A percentile compares a stretch with the other conserved stretches of the same genome.
These are phyloP conservation scores for Aptenodytes forsteri DNA, from an alignment of 2,113 vertebrate species.

Conservation along the genomic window DNA sequence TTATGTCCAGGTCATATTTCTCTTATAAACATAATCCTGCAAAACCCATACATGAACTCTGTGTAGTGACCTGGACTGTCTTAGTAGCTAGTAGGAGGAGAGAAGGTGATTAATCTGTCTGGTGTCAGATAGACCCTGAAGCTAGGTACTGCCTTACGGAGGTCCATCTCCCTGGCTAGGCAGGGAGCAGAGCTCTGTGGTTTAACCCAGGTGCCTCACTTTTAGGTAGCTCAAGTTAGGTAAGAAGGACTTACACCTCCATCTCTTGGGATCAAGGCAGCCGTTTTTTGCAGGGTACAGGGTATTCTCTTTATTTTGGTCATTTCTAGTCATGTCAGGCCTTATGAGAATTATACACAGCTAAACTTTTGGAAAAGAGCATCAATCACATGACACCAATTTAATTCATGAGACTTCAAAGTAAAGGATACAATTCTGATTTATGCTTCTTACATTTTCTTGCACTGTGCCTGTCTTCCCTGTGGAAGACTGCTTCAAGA, in stretches of 20 bases:
- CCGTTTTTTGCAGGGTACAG: rapidly evolving
- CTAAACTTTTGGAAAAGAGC: not conserved
- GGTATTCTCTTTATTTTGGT: not conserved
- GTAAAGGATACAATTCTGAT: not conserved
- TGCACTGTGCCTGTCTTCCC: not conserved
- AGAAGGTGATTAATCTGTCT: not conserved
- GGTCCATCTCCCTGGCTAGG: not conserved
- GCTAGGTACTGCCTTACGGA: not conserved
- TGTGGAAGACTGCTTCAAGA: not conserved
- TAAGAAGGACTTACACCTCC: not conserved
- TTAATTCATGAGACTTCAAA: not conserved
- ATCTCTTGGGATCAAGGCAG: not conserved
- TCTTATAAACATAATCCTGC: not conserved
- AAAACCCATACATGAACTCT: not conserved
- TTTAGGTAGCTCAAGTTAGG: not conserved
- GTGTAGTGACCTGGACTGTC: not conserved
- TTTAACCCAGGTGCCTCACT: not conserved
- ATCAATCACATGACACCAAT: not conserved
- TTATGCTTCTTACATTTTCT: not conserved
- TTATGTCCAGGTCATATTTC: not conserved
- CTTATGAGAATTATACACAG: not conserved
- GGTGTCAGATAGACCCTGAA: no score
- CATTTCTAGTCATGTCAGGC: not conserved
- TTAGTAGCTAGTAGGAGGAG: not conserved
- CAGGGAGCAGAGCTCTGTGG: not conserved